Evolutionary conservation across 2,888 invertebrate species (phyloP), one percentile per base, ranked within the genome.

Genomic region (Lamellibrachia satsuma): DNA sequence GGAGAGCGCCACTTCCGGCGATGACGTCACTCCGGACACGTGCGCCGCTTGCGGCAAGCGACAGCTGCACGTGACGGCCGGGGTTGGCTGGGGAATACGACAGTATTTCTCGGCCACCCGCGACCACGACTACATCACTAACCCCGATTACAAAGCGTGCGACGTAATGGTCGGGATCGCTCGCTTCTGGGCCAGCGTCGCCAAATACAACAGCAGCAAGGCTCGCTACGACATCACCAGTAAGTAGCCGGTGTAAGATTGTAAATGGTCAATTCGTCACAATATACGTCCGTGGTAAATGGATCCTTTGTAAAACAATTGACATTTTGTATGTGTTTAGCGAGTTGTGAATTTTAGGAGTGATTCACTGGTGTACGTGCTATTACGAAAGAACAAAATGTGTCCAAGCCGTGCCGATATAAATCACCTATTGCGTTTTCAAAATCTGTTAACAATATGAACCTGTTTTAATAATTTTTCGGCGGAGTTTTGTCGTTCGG

Each of bases 91-190:
- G 93, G 96, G 95, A 55, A 95, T 96, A 52, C 94, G 95, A 22
- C 96, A 95, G 93, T 96, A 96, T 93, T 94, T 95, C 51, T 95
- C 95, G 93, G 95, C 95, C 93, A 96, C 96, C 3, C 93, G 95
- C 22, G 96, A 96, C 94, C 94, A 93, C 0, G 94, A 95, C 51
- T 95, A 95, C 92, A 94, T 96, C 92, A 93, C 91, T 1, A 90
- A 94, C 9, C 95, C 94, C 6, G 94, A 94, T 27, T 94, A 94
- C 93, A 92, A 93, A 22, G 95, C 95, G 0, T 95, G 95, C 92
- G 95, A 96, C 92, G 94, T 95, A 90, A 94, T 96, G 52, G 92
- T 94, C 91, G 95, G 94, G 27, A 95, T 96, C n/a, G 96, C 96
- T 7, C 93, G 94, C 9, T 96, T 95, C 93, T 96, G 95, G 95